These are phyloP conservation scores for Phengaris alcon DNA, from an alignment of 2,888 invertebrate species.

Conservation along the genomic window DNA sequence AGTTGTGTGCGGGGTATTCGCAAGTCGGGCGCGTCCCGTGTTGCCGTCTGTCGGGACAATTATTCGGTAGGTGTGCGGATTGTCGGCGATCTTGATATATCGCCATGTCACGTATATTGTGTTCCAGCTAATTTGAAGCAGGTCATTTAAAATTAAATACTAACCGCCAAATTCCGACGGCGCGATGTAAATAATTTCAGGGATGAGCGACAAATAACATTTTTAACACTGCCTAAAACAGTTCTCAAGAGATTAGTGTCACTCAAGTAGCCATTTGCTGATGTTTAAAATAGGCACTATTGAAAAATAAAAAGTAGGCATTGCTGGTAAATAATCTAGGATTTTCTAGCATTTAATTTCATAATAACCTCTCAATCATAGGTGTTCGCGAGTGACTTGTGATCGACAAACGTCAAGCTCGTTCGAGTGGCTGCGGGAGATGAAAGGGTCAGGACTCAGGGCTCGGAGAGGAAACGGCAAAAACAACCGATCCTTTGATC, in stretches of 20 bases:
- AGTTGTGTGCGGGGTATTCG: conserved; percentile 27
- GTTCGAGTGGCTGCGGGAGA: conserved; percentile 26
- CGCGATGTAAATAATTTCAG: no score
- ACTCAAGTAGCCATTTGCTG: no score
- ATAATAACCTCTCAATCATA: conserved; percentile 14
- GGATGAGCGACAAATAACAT: no score
- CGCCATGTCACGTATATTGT: conserved; percentile 31
- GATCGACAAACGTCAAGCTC: conserved; percentile 9
- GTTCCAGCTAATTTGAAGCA: not conserved
- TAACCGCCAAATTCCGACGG: no score
- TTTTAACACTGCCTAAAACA: no score
- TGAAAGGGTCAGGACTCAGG: conserved; percentile 32
- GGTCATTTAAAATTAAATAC: not conserved
- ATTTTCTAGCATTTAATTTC: conserved; percentile 13
- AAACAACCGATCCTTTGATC: conserved; percentile 68
- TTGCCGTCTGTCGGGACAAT: conserved; percentile 37
- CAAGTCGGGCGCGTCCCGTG: conserved; percentile 6
- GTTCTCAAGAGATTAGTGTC: no score
- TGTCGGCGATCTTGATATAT: conserved; percentile 30
- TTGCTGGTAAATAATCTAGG: not conserved
- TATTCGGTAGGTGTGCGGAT: conserved; percentile 39
- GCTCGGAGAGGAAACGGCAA: conserved; percentile 59
- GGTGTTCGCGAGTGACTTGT: not conserved
- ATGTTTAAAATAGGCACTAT: no score
- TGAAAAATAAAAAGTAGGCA: no score